These are phyloP conservation scores for Lontra canadensis DNA, from an alignment of 2,113 vertebrate species.

Conservation along the genomic window DNA sequence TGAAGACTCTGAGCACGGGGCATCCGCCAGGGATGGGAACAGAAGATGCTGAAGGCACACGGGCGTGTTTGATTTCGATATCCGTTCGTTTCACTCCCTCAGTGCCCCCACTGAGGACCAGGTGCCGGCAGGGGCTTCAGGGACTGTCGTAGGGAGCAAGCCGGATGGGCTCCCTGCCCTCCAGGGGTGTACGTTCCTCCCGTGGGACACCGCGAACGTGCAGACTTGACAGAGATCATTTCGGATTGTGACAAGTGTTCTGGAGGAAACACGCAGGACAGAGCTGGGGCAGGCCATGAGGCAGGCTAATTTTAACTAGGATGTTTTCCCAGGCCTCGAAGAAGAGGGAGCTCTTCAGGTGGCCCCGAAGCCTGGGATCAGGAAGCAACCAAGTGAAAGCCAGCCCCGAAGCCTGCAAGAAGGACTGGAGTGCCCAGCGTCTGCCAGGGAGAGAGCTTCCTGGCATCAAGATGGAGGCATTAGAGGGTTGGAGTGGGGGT, in stretches of 20 bases:
- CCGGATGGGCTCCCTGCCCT: rapidly evolving
- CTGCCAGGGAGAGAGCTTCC: neutral
- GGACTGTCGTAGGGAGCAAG: too few species aligned
- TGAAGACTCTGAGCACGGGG: conserved; percentile 75
- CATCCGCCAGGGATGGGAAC: conserved; percentile 67
- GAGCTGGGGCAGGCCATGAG: rapidly evolving
- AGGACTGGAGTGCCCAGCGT: rapidly evolving
- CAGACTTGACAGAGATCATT: too few species aligned
- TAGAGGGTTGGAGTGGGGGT: neutral
- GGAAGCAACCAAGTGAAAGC: neutral
- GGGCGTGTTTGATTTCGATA: rapidly evolving
- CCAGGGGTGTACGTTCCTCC: rapidly evolving
- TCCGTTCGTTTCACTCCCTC: rapidly evolving
- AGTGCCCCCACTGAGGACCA: rapidly evolving
- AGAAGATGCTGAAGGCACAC: neutral
- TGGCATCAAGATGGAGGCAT: rapidly evolving
- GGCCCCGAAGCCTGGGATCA: neutral
- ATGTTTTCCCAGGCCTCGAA: too few species aligned
- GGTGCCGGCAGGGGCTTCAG: rapidly evolving
- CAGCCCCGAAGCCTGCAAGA: neutral
- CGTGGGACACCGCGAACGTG: rapidly evolving
- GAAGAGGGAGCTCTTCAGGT: neutral
- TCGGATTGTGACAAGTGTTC: rapidly evolving
- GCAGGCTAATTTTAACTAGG: neutral
- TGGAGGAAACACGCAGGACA: neutral